Evolutionary conservation across 2,797 vertebrate species (phyloP).

Genomic region (Galago senegalensis): DNA sequence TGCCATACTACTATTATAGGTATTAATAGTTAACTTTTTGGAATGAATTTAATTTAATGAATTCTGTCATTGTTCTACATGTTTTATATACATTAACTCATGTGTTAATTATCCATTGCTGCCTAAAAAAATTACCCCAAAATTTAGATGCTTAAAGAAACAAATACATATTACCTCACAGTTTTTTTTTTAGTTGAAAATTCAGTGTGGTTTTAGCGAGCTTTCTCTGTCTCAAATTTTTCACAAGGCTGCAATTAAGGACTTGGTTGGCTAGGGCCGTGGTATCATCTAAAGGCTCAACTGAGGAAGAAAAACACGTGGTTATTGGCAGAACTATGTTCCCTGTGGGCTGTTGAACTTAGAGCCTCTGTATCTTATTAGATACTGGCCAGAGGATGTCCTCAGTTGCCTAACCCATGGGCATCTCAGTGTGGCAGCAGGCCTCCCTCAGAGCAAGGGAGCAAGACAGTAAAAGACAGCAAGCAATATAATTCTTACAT

Average conservation of each 20-base stretch:
- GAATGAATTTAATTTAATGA: no score
- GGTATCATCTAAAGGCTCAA: not conserved
- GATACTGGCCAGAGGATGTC: not conserved
- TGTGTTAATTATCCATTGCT: not conserved
- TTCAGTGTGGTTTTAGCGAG: not conserved
- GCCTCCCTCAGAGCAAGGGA: not conserved
- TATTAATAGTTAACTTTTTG: not conserved
- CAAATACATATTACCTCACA: not conserved
- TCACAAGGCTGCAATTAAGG: not conserved
- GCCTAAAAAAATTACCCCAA: not conserved
- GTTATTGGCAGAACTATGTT: not conserved
- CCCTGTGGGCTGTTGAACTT: not conserved
- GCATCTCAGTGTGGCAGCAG: not conserved
- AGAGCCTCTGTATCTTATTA: not conserved
- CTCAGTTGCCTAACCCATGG: not conserved
- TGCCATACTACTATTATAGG: not conserved
- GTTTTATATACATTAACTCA: not conserved
- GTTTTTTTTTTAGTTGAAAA: not conserved
- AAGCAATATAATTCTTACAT: not conserved
- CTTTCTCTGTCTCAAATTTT: not conserved
- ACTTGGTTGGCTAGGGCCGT: not conserved
- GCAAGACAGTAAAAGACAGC: not conserved
- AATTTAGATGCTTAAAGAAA: not conserved
- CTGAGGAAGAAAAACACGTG: not conserved
- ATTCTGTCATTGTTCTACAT: not conserved